Conservation (phyloP, 92 coral and sea anemone species). For the Pocillopora grandis region DNA sequence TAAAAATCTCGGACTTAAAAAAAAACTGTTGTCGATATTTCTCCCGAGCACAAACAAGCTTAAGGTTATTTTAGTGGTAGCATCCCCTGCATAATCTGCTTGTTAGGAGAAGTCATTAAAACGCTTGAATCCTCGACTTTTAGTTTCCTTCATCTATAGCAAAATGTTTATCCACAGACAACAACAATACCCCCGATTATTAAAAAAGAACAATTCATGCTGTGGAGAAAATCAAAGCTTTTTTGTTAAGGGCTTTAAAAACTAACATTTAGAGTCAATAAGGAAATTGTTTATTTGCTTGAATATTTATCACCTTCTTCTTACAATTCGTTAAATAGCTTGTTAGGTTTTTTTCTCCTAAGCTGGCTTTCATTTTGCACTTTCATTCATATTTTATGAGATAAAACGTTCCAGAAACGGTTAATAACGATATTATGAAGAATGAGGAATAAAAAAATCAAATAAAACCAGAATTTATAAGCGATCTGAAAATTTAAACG, state of each 20-base stretch:
- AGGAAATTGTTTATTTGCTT: constrained; percentile 37
- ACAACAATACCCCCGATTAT: background rate
- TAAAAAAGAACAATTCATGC: background rate
- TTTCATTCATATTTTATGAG: background rate
- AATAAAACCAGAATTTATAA: background rate
- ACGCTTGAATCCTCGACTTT: too few species aligned
- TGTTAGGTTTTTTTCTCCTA: background rate
- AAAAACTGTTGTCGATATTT: too few species aligned
- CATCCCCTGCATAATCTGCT: too few species aligned
- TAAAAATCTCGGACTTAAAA: too few species aligned
- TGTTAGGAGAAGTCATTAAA: too few species aligned
- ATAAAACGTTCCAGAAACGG: background rate
- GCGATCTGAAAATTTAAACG: background rate
- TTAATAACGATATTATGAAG: background rate
- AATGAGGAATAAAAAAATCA: background rate
- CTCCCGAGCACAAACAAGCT: too few species aligned
- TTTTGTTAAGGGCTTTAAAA: background rate
- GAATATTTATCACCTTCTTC: background rate
- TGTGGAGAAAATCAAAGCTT: background rate
- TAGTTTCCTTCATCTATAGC: too few species aligned
- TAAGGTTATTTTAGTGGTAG: too few species aligned
- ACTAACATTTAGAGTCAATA: background rate
- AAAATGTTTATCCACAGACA: too few species aligned
- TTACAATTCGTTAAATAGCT: background rate
- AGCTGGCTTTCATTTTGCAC: background rate